Base-by-base conservation (phyloP, 2,888 invertebrate species). In the Mycalesis mineus region DNA sequence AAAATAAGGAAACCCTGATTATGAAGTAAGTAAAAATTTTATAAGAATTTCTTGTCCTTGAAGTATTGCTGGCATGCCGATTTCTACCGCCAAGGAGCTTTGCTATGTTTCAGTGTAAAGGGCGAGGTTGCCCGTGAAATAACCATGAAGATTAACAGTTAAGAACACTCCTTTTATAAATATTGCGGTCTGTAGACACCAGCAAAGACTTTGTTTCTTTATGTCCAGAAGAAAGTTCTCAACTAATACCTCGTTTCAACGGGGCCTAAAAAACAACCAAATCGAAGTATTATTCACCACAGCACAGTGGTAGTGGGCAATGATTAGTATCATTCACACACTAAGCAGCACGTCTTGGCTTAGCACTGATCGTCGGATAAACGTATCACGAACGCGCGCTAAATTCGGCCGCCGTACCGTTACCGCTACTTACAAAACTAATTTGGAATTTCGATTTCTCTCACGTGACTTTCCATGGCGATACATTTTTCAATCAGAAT, bases 391-490 rank as follows among this genome's bases (percentile, higher is more conserved):
- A 64, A 62, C 59, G 61, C 52, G 67, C 57, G 57, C 57, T 62
- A 68, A 68, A 68, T 66, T 65, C 64, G 65, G 66, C 64, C 64
- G 60, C 47, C 52, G 60, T 65, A 67, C 70, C 67, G 69, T 71
- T 70, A 69, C 57, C 57, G 57, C 53, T 64, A 63, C 62, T 60
- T 62, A 67, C 55, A n/a, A n/a, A n/a, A n/a, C n/a, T 47, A 65
- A 67, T 63, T 61, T 63, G 67, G 64, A 65, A 64, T 65, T 64
- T 66, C 63, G 64, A 62, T 66, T 68, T 68, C 64, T 61, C 64
- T 62, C 60, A 56, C 63, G 61, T 58, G 60, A 58, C 51, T 40
- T 40, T 31, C 45, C 9, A 45, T 40, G 44, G 49, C 58, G 44
- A 39, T 22, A 57, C 36, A 29, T 4, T 31, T 14, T 22, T n/a